Base-by-base conservation (phyloP, 2,888 invertebrate genomes). In the Sphaerophoria taeniata region DNA sequence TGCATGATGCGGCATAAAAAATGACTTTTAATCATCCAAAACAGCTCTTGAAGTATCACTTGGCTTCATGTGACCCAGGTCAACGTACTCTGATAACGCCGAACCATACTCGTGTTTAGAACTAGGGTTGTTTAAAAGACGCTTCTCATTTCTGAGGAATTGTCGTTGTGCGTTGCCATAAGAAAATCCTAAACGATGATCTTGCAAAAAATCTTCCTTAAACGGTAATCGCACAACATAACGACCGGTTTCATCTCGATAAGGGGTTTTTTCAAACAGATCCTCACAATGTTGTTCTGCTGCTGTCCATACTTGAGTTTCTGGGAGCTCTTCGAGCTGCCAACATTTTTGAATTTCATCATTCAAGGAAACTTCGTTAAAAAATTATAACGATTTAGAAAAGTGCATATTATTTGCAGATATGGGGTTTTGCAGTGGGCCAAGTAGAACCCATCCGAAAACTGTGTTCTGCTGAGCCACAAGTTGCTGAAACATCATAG, bases 401-500 rank as follows among this genome's bases (percentile, higher is more conserved):
- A 43, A 43, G 12, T 43, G 9, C 12, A 12, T 11, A 43, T 6
- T 43, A 9, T 3, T 43, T 9, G 78, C 71, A 58, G 74, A 65
- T 67, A 74, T 74, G 24, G 16, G 6, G 67, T 53, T 34, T 58
- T 14, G 6, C 58, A 24, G 16, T 47, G 16, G 49, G 36, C 71
- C 71, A 1, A 71, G 31, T 11, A 75, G 6, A 4, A 78, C 56
- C 71, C 78, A 78, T 3, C 72, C 65, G 11, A 72, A 78, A 5
- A 78, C 65, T 6, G 72, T 72, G 24, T 72, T 55, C 24, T n/a
- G n/a, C n/a, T 72, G 65, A 5, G 78, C 78, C 47, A 71, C 12
- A 3, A 78, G 9, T 11, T 63, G 14, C 7, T 39, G 24, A 3
- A 65, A 6, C 7, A 72, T 24, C 11, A 49, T 60, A 4, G n/a